phyloP scores from a whole-genome alignment of 2,113 vertebrate species.

The Lucifuga dentata region DNA sequence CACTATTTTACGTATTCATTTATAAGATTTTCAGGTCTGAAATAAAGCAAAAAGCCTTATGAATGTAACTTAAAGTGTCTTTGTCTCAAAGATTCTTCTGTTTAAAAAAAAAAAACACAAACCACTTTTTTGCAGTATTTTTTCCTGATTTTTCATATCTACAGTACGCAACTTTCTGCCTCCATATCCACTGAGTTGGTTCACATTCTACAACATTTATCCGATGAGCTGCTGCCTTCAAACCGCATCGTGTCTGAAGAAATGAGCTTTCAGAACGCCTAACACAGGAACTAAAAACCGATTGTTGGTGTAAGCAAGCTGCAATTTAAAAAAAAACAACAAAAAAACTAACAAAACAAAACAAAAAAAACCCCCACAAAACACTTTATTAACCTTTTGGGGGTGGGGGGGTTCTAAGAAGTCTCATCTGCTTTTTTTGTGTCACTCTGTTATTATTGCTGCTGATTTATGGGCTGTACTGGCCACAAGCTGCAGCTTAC shows the following conservation, averaged over 20 bases:
- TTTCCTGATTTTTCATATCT: neutral
- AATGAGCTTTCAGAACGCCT: neutral
- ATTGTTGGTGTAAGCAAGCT: neutral
- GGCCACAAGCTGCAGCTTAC: too few species aligned
- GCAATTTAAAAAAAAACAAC: too few species aligned
- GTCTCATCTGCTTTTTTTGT: too few species aligned
- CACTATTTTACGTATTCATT: neutral
- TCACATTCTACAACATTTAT: neutral
- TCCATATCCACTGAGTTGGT: neutral
- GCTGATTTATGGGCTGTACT: too few species aligned
- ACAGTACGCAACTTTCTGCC: neutral
- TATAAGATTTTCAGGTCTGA: constrained; percentile 49
- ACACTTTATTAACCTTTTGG: too few species aligned
- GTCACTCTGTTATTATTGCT: too few species aligned
- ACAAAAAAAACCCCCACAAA: too few species aligned
- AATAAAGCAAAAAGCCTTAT: constrained; percentile 76
- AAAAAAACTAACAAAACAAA: too few species aligned
- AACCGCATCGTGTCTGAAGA: neutral
- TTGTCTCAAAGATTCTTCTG: constrained; percentile 73
- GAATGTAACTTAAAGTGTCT: constrained; percentile 70
- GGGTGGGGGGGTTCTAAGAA: too few species aligned
- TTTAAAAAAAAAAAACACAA: too few species aligned
- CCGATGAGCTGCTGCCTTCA: neutral
- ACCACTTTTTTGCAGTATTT: neutral
- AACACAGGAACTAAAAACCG: neutral